Base-by-base conservation (phyloP, 1,140 invertebrate species). In the Geopemphigus sp. region DNA sequence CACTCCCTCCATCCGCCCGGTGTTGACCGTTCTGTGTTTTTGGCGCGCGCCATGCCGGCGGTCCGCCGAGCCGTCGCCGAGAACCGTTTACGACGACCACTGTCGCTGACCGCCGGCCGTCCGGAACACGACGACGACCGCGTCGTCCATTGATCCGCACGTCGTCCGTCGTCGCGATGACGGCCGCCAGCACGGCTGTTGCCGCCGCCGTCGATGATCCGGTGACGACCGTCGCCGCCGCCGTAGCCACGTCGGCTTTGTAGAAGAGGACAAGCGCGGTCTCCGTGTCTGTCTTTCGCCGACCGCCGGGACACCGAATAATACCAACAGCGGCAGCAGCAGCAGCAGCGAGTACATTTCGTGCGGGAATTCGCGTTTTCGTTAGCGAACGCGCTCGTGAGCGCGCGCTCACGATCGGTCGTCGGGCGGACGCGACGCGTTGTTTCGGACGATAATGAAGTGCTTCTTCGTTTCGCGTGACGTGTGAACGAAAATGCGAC, bases 401-500 rank as follows among this genome's bases (percentile, higher is more conserved):
- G n/a, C n/a, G 19, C 32, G 6, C 63, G 32, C 29, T 4, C 10
- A 66, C 63, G 11, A 14, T 32, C 14, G 26, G n/a, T n/a, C 15
- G 32, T n/a, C n/a, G 8, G 3, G n/a, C 39, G 17, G 39, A 22
- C 45, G 14, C 45, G 66, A 68, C 66, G 66, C n/a, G 47, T 50
- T 50, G n/a, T 68, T 63, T 47, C 15, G 45, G 66, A 68, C 66
- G 66, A 68, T 57, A n/a, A 78, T 78, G 74, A 78, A 61, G 74
- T 78, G 74, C 32, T 50, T 57, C n/a, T 50, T 57, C 74, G 74
- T 47, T 61, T n/a, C 57, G 56, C 45, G 32, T 39, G 57, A 78
- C 29, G 32, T 57, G 74, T 78, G 74, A 78, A 78, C 32, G 57
- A 78, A 78, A 78, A 78, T 78, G 74, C 74, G 26, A 78, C 73